Evolutionary conservation across 2,888 invertebrate species (phyloP).

Genomic region (Antitype chi): DNA sequence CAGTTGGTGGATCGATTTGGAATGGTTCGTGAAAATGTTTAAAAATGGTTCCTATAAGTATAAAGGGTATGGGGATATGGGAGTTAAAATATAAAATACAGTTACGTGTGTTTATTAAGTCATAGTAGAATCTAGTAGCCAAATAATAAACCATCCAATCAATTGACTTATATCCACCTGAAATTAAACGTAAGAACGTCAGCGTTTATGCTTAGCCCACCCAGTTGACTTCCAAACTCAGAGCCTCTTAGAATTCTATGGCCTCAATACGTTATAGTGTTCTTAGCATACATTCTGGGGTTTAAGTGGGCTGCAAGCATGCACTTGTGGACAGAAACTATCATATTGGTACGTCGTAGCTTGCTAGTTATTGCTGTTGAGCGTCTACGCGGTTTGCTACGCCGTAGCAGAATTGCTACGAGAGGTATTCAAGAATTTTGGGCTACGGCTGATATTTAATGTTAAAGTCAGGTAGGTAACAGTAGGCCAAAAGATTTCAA

Average conservation of each 20-base stretch:
- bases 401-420: constrained; percentile 28
- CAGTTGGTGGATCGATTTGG: constrained; percentile 15
- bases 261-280: constrained; percentile 17
- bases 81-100: too few relatives aligned
- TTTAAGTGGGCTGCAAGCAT: constrained; percentile 28
- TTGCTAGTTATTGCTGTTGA: not conserved
- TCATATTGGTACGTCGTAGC: constrained; percentile 6
- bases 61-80: too few relatives aligned
- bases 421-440: not conserved
- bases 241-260: constrained; percentile 28
- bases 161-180: not conserved
- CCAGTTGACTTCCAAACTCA: constrained; percentile 7
- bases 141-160: not conserved
- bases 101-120: too few relatives aligned
- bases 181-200: not conserved
- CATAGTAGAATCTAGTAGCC: not conserved
- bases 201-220: not conserved
- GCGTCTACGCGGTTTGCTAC: constrained; percentile 30
- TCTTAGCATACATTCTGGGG: constrained; percentile 38
- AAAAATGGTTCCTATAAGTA: too few relatives aligned
- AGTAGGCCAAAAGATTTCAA: too few relatives aligned
- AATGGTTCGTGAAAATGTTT: too few relatives aligned
- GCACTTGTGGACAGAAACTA: constrained; percentile 31
- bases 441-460: too few relatives aligned
- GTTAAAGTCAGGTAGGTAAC: too few relatives aligned